phyloP scores from a whole-genome alignment of 2,797 vertebrate genomes.

The Epinephelus malabaricus region DNA sequence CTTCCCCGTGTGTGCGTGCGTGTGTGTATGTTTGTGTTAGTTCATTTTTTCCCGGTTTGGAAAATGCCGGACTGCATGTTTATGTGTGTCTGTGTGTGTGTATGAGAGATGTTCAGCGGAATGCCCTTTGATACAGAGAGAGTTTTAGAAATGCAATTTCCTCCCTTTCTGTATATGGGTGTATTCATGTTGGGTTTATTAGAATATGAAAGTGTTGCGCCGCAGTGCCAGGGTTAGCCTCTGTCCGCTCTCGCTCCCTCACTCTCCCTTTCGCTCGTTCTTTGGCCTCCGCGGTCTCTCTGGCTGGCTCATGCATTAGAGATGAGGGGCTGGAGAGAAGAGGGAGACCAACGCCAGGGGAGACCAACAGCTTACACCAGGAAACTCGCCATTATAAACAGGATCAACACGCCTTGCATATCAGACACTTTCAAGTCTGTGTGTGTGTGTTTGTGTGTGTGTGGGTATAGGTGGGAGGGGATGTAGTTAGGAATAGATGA shows the following conservation, averaged over 20 bases:
- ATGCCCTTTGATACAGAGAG: slow-evolving; percentile 95
- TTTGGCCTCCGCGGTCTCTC: slow-evolving; percentile 72
- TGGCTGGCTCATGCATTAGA: slow-evolving; percentile 86
- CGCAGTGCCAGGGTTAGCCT: slow-evolving; percentile 89
- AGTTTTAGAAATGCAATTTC: slow-evolving; percentile 99
- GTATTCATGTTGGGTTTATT: slow-evolving; percentile 93
- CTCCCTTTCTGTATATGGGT: slow-evolving; percentile 79
- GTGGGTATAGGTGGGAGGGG: slow-evolving; percentile 21
- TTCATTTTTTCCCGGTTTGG: slow-evolving; percentile 81
- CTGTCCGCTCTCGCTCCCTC: slow-evolving; percentile 71
- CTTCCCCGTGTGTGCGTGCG: slow-evolving; percentile 74
- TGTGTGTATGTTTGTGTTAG: slow-evolving; percentile 74
- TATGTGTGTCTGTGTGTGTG: slow-evolving; percentile 81
- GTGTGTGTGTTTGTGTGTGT: slow-evolving; percentile 38
- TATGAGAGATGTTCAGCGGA: slow-evolving; percentile 93
- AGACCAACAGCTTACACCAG: slow-evolving; percentile 77
- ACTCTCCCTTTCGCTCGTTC: slow-evolving; percentile 65
- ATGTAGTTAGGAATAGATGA: slow-evolving; percentile 58
- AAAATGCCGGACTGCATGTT: slow-evolving; percentile 90
- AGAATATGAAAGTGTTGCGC: slow-evolving; percentile 99
- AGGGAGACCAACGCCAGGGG: slow-evolving; percentile 75
- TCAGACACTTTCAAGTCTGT: slow-evolving; percentile 77
- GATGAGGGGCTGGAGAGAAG: slow-evolving; percentile 84
- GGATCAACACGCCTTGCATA: slow-evolving; percentile 72
- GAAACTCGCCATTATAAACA: slow-evolving; percentile 79